A percentile compares a stretch with the other conserved stretches of the same genome.
phyloP scores from a whole-genome alignment of 2,797 vertebrate species.

The Scleropages formosus region DNA sequence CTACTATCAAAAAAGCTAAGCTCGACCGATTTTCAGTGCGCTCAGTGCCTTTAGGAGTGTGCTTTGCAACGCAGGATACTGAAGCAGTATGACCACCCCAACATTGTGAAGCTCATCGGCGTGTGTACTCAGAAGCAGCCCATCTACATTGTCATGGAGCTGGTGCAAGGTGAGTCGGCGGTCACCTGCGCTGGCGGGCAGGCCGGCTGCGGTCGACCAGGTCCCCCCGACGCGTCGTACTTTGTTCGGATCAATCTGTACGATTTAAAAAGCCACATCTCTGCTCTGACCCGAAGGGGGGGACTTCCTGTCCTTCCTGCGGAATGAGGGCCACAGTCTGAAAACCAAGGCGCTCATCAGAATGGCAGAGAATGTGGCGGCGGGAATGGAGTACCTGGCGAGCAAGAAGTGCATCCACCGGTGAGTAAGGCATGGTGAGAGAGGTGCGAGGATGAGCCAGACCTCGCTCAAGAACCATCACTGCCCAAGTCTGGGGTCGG shows the following conservation, averaged over 20 bases:
- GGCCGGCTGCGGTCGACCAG: background rate
- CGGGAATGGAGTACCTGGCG: constrained; percentile 93
- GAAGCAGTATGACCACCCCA: constrained; percentile 92
- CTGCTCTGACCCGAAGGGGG: constrained; percentile 71
- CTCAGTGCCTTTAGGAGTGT: background rate
- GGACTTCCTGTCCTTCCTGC: constrained; percentile 88
- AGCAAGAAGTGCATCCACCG: constrained; percentile 93
- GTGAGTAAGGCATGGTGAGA: constrained; percentile 61
- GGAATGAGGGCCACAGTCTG: constrained; percentile 71
- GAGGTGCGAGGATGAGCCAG: background rate
- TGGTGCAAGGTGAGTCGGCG: constrained; percentile 78
- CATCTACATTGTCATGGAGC: constrained; percentile 97
- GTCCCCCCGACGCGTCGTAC: background rate
- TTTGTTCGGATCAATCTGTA: background rate
- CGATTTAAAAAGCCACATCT: background rate
- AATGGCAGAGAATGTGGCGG: constrained; percentile 84
- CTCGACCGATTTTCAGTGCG: background rate
- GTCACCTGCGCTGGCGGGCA: background rate
- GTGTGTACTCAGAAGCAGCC: constrained; percentile 96
- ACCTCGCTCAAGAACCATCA: too few relatives aligned
- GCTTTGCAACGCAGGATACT: constrained; percentile 75
- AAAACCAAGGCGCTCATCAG: constrained; percentile 75
- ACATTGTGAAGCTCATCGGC: constrained; percentile 90
- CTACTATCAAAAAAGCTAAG: background rate
- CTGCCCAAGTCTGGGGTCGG: too few relatives aligned